A percentile compares a stretch with the other conserved stretches of the same genome.
Evolutionary conservation across 2,888 invertebrate genomes (phyloP).

Genomic region (Gymnoscelis rufifasciata): DNA sequence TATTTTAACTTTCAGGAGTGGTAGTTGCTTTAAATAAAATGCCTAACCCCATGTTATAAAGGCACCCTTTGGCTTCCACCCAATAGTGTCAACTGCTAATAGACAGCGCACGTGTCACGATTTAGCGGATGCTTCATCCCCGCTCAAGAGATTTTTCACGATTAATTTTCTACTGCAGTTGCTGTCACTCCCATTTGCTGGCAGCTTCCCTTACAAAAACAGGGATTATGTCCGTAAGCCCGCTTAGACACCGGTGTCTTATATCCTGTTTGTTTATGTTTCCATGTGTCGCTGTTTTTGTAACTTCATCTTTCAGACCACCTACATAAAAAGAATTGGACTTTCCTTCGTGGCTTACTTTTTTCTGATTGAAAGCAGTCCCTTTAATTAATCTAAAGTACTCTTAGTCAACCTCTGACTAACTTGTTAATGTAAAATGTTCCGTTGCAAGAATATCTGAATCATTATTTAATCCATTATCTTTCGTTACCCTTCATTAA

Average conservation of each 20-base stretch:
- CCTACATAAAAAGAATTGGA: constrained; percentile 8
- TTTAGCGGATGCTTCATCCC: constrained; percentile 58
- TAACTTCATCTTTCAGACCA: constrained; percentile 27
- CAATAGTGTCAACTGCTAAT: constrained; percentile 72
- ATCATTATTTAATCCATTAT: background rate
- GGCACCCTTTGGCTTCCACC: constrained; percentile 53
- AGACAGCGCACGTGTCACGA: constrained; percentile 71
- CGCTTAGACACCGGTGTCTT: constrained; percentile 58
- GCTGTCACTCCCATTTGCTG: constrained; percentile 74
- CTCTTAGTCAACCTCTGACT: background rate
- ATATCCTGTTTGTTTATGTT: constrained; percentile 62
- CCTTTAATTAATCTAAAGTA: no score
- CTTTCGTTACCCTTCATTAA: constrained; percentile 22
- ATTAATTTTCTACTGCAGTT: constrained; percentile 69
- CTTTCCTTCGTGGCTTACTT: constrained; percentile 4
- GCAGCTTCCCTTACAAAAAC: constrained; percentile 72
- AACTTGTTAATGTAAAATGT: background rate
- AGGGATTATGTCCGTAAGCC: constrained; percentile 68
- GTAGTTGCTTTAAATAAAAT: no score
- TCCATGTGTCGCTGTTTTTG: constrained; percentile 50
- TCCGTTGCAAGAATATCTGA: background rate
- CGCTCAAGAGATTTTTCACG: constrained; percentile 69
- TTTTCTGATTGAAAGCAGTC: background rate
- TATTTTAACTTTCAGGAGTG: no score
- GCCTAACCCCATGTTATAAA: constrained; percentile 4